Evolutionary conservation across 2,113 vertebrate species (phyloP).

Genomic region (Chaetodon trifascialis): DNA sequence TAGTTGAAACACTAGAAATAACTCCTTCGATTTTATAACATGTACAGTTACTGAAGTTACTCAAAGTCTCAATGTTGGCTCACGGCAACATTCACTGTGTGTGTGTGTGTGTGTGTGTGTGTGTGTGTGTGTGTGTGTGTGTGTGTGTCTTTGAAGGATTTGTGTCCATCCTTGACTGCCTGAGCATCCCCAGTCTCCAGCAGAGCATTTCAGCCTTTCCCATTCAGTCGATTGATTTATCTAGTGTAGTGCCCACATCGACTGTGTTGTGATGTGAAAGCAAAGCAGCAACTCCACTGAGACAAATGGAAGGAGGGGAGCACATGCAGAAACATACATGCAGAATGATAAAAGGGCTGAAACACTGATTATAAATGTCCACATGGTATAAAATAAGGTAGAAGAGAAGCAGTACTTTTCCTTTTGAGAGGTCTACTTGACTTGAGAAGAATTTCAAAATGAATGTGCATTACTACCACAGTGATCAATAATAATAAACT

Average conservation of each 20-base stretch:
- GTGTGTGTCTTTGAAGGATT: constrained; percentile 12
- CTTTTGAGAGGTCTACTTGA: background rate
- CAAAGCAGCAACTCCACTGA: constrained; percentile 26
- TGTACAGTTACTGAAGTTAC: background rate
- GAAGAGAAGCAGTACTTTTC: background rate
- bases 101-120: constrained; percentile 8
- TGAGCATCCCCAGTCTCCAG: constrained; percentile 25
- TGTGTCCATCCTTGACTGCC: constrained; percentile 16
- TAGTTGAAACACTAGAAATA: background rate
- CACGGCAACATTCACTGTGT: background rate
- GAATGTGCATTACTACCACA: background rate
- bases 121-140: constrained; percentile 1
- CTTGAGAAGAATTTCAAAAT: background rate
- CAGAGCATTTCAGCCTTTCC: constrained; percentile 32
- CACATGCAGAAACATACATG: background rate
- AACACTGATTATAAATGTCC: background rate
- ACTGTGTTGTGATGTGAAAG: constrained; percentile 44
- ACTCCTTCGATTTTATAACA: background rate
- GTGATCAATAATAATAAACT: background rate
- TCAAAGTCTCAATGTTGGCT: background rate
- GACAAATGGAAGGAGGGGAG: background rate
- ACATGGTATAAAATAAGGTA: background rate
- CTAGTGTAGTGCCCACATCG: background rate
- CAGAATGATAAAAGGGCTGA: too few relatives aligned
- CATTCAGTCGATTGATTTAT: constrained; percentile 52